Percentiles rank a stretch among this genome's conserved stretches.
phyloP scores from a whole-genome alignment of 37 sponge, comb jelly and placozoan species.

The Spongia lamella region DNA sequence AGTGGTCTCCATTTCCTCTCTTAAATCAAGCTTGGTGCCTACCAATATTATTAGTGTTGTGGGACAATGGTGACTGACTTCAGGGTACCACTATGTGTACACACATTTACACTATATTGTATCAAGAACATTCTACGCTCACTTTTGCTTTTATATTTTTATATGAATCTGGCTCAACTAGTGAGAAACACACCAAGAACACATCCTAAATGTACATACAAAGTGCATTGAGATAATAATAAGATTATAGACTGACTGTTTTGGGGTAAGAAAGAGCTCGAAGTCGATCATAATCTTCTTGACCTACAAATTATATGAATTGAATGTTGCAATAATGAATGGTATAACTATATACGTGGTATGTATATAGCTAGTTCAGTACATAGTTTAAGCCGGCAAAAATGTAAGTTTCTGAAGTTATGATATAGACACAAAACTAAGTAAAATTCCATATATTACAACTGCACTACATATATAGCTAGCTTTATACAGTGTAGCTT shows the following conservation, averaged over 20 bases:
- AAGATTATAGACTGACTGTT: slow-evolving; percentile 57
- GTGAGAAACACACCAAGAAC: slow-evolving; percentile 93
- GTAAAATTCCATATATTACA: background rate
- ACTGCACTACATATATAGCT: background rate
- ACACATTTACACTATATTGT: too few species aligned
- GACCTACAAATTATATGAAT: slow-evolving; percentile 56
- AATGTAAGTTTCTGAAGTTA: too few species aligned
- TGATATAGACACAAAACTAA: too few species aligned
- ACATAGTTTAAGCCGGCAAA: too few species aligned
- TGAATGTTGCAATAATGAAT: background rate
- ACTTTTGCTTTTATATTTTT: slow-evolving; percentile 97
- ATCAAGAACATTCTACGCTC: background rate
- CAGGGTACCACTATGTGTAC: slow-evolving; percentile 80
- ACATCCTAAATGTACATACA: slow-evolving; percentile 72
- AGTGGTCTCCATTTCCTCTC: slow-evolving; percentile 96
- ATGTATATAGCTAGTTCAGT: too few species aligned
- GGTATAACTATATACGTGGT: background rate
- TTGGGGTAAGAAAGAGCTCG: slow-evolving; percentile 92
- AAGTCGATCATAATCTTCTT: slow-evolving; percentile 92
- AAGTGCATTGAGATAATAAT: background rate
- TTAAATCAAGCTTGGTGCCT: slow-evolving; percentile 96
- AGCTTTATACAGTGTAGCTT: slow-evolving; percentile 19
- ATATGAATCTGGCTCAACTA: slow-evolving; percentile 95
- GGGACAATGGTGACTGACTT: slow-evolving; percentile 99
- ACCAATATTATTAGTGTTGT: slow-evolving; percentile 98